Evolutionary conservation across 2,797 vertebrate genomes (phyloP).

Genomic region (Oryzias dopingdopingensis): DNA sequence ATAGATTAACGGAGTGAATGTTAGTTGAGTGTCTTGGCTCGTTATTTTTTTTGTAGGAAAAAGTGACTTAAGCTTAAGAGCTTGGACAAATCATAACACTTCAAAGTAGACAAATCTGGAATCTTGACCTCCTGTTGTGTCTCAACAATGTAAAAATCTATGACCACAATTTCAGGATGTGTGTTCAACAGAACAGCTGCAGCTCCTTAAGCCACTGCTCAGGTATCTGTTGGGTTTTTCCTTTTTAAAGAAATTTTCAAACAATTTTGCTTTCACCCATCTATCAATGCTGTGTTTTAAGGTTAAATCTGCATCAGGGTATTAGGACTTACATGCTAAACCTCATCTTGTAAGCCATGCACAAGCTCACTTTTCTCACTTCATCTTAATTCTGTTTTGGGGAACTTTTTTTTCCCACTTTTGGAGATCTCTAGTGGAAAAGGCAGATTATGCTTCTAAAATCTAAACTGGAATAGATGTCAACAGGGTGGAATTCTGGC

Average conservation of each 20-base stretch:
- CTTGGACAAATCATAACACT: slow-evolving; percentile 34
- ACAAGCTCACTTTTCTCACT: too few relatives aligned
- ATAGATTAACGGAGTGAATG: slow-evolving; percentile 39
- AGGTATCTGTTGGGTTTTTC: slow-evolving; percentile 8
- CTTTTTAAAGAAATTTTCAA: not conserved
- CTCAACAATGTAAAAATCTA: not conserved
- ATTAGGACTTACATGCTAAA: slow-evolving; percentile 1
- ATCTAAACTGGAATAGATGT: too few relatives aligned
- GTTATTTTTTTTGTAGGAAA: slow-evolving; percentile 21
- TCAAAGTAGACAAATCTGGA: slow-evolving; percentile 19
- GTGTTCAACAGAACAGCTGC: slow-evolving; percentile 6
- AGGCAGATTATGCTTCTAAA: too few relatives aligned
- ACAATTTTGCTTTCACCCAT: not conserved
- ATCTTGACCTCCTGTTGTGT: slow-evolving; percentile 5
- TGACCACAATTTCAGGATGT: too few relatives aligned
- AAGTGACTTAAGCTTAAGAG: slow-evolving; percentile 25
- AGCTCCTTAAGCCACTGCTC: slow-evolving; percentile 10
- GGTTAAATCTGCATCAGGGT: slow-evolving; percentile 1
- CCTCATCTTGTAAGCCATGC: not conserved
- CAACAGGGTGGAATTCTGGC: not conserved
- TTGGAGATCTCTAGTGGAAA: too few relatives aligned
- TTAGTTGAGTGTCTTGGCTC: slow-evolving; percentile 29
- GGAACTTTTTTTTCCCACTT: too few relatives aligned
- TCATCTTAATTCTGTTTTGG: too few relatives aligned
- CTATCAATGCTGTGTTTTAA: not conserved